Evolutionary conservation across 2,113 vertebrate species (phyloP).

Genomic region (Oceanites oceanicus): DNA sequence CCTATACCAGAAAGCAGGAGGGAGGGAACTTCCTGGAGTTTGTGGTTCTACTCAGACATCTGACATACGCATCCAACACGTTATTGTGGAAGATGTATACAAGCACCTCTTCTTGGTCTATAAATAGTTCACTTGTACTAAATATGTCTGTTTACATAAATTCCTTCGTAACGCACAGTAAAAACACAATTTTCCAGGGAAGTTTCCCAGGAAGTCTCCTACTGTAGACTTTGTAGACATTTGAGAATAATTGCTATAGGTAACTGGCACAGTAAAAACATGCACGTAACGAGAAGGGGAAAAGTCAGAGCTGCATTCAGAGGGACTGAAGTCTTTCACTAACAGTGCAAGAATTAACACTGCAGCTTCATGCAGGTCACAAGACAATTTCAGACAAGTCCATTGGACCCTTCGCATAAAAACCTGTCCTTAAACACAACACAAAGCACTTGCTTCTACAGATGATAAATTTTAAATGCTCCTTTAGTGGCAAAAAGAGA

Average conservation of each 20-base stretch:
- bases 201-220: background rate
- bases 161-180: background rate
- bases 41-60: background rate
- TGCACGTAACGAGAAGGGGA: background rate
- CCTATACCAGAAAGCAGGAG: background rate
- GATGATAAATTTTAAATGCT: background rate
- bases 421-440: background rate
- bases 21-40: constrained; percentile 14
- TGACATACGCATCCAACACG: background rate
- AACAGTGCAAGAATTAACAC: background rate
- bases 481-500: background rate
- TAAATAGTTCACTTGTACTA: background rate
- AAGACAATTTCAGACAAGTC: background rate
- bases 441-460: background rate
- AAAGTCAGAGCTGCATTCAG: background rate
- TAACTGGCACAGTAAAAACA: background rate
- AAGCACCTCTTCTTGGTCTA: background rate
- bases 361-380: background rate
- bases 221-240: background rate
- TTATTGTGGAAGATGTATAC: background rate
- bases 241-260: background rate
- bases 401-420: background rate
- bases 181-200: background rate
- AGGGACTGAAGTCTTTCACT: background rate
- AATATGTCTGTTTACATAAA: background rate